phyloP scores from a whole-genome alignment of 2,888 invertebrate genomes.

The Cheilosia scutellata region DNA sequence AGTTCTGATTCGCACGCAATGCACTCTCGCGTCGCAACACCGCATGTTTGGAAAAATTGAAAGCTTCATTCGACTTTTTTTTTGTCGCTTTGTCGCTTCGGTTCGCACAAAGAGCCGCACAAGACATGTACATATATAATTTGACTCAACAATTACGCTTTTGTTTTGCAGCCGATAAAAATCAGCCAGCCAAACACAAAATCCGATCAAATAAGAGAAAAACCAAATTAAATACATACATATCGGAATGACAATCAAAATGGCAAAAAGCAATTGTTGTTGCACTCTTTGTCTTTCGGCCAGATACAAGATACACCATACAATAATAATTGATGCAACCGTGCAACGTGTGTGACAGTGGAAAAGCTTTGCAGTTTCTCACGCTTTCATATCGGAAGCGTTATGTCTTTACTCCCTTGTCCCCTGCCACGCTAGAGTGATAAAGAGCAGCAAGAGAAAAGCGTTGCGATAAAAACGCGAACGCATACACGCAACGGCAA shows the following conservation, averaged over 20 bases:
- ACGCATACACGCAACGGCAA: constrained; percentile 52
- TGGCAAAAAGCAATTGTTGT: constrained; percentile 45
- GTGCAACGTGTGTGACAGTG: constrained; percentile 49
- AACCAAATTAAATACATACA: constrained; percentile 15
- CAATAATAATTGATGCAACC: constrained; percentile 1
- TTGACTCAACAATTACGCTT: constrained; percentile 69
- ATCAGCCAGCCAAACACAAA: constrained; percentile 57
- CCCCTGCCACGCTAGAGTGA: neutral
- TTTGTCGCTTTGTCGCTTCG: constrained; percentile 21
- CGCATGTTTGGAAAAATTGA: neutral
- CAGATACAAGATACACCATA: neutral
- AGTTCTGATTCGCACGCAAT: constrained; percentile 73
- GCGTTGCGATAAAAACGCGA: constrained; percentile 18
- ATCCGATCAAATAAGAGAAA: constrained; percentile 25
- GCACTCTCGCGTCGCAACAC: constrained; percentile 24
- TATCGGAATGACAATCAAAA: constrained; percentile 67
- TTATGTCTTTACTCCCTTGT: too few relatives aligned
- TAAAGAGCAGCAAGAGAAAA: constrained; percentile 15
- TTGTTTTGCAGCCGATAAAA: constrained; percentile 59
- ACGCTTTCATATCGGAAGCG: constrained; percentile 52
- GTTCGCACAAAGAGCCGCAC: constrained; percentile 43
- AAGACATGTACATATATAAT: constrained; percentile 68
- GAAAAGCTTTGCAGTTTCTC: constrained; percentile 62
- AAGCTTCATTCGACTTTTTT: constrained; percentile 52
- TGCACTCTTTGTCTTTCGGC: constrained; percentile 18